Evolutionary conservation across 2,888 invertebrate species (phyloP), one percentile per base, ranked within the genome.

Genomic region (Osedax fenrisi): DNA sequence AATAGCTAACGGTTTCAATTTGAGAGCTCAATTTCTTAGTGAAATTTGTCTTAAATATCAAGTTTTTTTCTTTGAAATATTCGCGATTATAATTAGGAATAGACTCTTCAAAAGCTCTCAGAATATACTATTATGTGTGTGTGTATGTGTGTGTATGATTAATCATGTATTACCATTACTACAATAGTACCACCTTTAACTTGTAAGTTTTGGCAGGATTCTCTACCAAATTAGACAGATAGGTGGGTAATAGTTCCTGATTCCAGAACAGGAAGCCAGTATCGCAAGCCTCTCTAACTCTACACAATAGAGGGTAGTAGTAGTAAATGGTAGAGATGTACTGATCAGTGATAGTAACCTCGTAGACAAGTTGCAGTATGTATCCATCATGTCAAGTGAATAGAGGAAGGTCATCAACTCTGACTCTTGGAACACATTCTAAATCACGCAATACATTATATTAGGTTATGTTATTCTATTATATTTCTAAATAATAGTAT

Each of bases 231-330:
- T 90, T 89, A 77, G 89, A 88, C 79, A 92, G 88, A 84, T 92
- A 91, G 70, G 90, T 88, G 0, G 90, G 89, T 72, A 92, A 86
- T 73, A 92, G 86, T 78, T 89, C 88, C 81, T 90, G 88, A 85
- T 93, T 92, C 89, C 91, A 92, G 82, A 90, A 89, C 73, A 93
- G 85, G 85, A 91, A 90, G 41, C 90, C 89, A 80, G 90, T 90
- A 82, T 91, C 89, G 83, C 90, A 90, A 25, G 89, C 86, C 76
- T 85, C 85, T 69, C 88, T 85, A 77, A 92, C 83, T 75, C 88
- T 85, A 72, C 23, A 17, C 2, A 5, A 13, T 66, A 10, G 22
- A 72, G n/a, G n/a, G n/a, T n/a, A n/a, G n/a, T n/a, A n/a, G n/a
- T n/a, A n/a, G n/a, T n/a, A n/a, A n/a, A n/a, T n/a, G n/a, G n/a